Evolutionary conservation across 2,113 vertebrate species (phyloP).

Genomic region (Anarhynchus alexandrinus): DNA sequence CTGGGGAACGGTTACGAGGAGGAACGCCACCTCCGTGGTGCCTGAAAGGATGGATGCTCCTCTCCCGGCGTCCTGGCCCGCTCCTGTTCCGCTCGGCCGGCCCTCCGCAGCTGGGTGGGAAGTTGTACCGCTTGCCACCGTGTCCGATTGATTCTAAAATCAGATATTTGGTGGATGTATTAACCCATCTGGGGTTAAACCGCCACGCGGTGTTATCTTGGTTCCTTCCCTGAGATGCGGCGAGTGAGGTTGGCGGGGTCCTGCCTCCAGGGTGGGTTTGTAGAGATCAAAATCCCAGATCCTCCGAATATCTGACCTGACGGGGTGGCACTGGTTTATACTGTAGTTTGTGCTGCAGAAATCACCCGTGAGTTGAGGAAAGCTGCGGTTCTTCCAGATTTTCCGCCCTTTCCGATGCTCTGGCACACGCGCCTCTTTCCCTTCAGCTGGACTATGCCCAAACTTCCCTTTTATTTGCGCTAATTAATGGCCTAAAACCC

Average conservation of each 20-base stretch:
- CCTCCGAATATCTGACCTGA: too few relatives aligned
- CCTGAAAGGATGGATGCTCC: neutral
- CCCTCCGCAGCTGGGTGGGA: neutral
- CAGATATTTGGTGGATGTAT: too few relatives aligned
- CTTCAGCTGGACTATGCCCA: neutral
- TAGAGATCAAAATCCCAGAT: neutral
- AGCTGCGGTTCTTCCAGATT: neutral
- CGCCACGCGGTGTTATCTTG: neutral
- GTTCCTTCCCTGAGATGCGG: neutral
- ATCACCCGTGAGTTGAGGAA: too few relatives aligned
- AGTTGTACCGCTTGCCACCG: neutral
- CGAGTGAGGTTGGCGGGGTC: neutral
- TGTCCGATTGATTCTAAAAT: neutral
- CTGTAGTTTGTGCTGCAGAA: neutral
- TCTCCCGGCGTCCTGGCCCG: neutral
- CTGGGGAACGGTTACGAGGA: too few relatives aligned
- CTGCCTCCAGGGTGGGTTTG: neutral
- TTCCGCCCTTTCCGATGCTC: neutral
- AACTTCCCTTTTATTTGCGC: neutral
- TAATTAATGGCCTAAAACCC: neutral
- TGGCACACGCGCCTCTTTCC: rapidly evolving
- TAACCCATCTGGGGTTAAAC: too few relatives aligned
- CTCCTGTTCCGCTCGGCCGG: neutral
- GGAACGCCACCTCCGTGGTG: neutral
- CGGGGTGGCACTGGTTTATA: too few relatives aligned